Conservation (phyloP, 2,797 vertebrate species). For the Megaceryle alcyon region DNA sequence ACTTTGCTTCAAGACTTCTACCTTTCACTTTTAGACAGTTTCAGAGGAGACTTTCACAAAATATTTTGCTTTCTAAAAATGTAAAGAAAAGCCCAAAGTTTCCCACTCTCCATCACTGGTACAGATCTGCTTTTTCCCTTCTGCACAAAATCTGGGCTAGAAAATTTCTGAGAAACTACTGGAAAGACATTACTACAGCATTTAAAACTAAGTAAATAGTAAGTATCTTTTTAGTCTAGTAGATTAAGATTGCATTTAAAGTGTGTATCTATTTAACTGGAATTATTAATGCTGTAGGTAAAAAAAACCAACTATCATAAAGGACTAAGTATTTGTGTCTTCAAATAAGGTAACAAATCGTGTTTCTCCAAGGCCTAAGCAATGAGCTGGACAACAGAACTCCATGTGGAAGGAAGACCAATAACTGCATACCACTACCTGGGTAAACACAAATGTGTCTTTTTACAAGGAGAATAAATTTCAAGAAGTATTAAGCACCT, state of each 20-base stretch:
- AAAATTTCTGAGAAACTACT: neutral
- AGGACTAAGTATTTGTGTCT: neutral
- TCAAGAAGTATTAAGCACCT: neutral
- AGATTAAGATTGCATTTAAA: neutral
- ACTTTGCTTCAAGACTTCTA: neutral
- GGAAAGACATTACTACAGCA: neutral
- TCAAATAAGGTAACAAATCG: neutral
- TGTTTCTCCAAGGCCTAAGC: neutral
- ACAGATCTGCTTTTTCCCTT: neutral
- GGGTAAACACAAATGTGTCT: neutral
- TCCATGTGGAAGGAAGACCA: neutral
- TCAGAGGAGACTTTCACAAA: neutral
- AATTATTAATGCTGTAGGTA: neutral
- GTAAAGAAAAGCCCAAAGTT: neutral
- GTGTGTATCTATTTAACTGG: neutral
- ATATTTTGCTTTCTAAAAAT: neutral
- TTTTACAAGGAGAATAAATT: neutral
- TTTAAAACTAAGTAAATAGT: neutral
- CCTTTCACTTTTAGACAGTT: neutral
- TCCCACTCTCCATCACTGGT: neutral
- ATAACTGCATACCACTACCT: neutral
- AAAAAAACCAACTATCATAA: neutral
- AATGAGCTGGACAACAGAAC: neutral
- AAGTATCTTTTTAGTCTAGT: neutral
- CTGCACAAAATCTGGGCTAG: neutral